phyloP scores from a whole-genome alignment of 2,797 vertebrate genomes.

The Phrynocephalus vlangalii region DNA sequence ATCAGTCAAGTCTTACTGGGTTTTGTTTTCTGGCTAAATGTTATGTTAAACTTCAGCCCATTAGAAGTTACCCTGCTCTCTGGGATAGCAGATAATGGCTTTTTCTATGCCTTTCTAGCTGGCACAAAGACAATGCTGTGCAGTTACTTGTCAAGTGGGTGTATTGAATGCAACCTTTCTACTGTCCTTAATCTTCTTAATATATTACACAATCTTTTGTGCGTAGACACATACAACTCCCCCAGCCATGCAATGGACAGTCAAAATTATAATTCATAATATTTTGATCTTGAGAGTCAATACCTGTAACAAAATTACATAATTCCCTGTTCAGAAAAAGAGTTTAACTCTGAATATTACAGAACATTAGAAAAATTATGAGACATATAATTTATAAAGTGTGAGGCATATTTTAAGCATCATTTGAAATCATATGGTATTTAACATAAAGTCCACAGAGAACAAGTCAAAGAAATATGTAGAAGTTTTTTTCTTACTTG shows the following conservation, averaged over 20 bases:
- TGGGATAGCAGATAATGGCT: background rate
- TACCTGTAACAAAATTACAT: background rate
- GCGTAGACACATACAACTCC: background rate
- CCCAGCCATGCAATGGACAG: background rate
- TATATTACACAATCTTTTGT: background rate
- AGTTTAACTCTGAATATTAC: background rate
- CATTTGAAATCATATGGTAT: background rate
- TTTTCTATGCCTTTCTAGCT: background rate
- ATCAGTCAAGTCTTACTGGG: background rate
- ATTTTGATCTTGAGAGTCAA: background rate
- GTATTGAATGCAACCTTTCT: too few relatives aligned
- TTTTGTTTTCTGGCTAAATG: too few relatives aligned
- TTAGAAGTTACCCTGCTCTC: background rate
- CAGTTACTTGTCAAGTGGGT: too few relatives aligned
- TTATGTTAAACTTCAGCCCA: too few relatives aligned
- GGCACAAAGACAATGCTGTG: too few relatives aligned
- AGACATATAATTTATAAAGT: background rate
- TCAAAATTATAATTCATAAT: background rate
- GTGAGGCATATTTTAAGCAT: background rate
- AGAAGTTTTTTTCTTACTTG: constrained; percentile 29
- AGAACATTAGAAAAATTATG: background rate
- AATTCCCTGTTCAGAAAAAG: background rate
- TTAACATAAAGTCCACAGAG: background rate
- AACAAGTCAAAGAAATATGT: constrained; percentile 10
- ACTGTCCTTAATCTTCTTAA: background rate